Evolutionary conservation across 2,888 invertebrate genomes (phyloP).

Genomic region (Cyrtodaria siliqua): DNA sequence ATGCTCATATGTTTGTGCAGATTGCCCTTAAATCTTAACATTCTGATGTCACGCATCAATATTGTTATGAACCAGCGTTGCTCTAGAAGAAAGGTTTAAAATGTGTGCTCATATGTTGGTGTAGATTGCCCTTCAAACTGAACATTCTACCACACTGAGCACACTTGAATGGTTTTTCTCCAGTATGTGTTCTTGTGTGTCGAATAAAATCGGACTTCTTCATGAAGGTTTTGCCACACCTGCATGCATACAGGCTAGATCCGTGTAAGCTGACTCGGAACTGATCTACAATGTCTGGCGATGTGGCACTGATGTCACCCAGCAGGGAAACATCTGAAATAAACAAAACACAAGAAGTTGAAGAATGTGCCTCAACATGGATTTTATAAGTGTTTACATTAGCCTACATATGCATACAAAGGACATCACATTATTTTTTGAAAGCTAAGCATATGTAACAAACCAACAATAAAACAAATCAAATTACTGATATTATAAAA

Average conservation of each 20-base stretch:
- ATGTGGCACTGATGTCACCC: too few species aligned
- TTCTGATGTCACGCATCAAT: too few species aligned
- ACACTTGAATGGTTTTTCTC: slow-evolving; percentile 23
- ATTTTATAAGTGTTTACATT: too few species aligned
- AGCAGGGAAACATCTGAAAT: too few species aligned
- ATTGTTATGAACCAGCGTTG: too few species aligned
- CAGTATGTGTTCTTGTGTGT: slow-evolving; percentile 20
- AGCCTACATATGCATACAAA: too few species aligned
- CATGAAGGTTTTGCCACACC: slow-evolving; percentile 12
- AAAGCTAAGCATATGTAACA: too few species aligned
- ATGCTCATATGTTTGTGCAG: slow-evolving; percentile 16
- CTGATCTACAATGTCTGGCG: background rate
- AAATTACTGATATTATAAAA: too few species aligned
- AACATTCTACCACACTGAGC: slow-evolving; percentile 7
- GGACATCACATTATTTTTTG: too few species aligned
- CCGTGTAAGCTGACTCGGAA: background rate
- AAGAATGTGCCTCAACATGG: too few species aligned
- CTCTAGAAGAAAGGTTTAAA: background rate
- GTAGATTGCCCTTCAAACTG: slow-evolving; percentile 28
- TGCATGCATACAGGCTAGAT: background rate
- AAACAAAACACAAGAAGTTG: too few species aligned
- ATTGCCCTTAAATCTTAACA: slow-evolving; percentile 27
- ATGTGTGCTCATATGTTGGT: slow-evolving; percentile 15
- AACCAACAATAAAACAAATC: too few species aligned
- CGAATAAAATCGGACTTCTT: slow-evolving; percentile 8